phyloP scores from a whole-genome alignment of 2,113 vertebrate genomes.

The Sminthopsis crassicaudata region DNA sequence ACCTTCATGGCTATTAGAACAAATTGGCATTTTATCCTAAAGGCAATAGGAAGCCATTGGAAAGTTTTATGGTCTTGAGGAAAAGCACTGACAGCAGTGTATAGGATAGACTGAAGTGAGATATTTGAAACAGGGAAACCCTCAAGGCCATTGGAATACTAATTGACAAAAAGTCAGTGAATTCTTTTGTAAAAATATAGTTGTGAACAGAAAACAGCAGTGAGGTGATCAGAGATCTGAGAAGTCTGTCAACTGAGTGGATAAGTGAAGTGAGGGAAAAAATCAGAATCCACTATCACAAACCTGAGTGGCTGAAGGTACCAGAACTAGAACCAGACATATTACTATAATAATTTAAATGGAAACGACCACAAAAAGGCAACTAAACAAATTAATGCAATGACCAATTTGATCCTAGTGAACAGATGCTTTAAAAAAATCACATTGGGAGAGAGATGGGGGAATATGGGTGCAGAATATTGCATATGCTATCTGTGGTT shows the following conservation, averaged over 20 bases:
- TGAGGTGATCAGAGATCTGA: not conserved
- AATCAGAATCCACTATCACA: not conserved
- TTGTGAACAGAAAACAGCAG: not conserved
- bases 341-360: not conserved
- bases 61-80: not conserved
- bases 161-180: not conserved
- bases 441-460: not conserved
- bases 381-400: not conserved
- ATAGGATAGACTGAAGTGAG: not conserved
- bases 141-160: not conserved
- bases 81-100: not conserved
- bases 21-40: not conserved
- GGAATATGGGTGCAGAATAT: not conserved
- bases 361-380: not conserved
- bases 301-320: not conserved
- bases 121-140: not conserved
- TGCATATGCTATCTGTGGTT: no score
- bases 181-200: not conserved
- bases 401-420: not conserved
- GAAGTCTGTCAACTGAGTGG: not conserved
- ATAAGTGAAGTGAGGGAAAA: not conserved
- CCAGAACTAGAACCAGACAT: not conserved
- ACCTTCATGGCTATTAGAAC: no score
- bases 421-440: not conserved
- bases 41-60: not conserved